Evolutionary conservation across 2,888 invertebrate genomes (phyloP).

Genomic region (Polydrusus pterygomalis): DNA sequence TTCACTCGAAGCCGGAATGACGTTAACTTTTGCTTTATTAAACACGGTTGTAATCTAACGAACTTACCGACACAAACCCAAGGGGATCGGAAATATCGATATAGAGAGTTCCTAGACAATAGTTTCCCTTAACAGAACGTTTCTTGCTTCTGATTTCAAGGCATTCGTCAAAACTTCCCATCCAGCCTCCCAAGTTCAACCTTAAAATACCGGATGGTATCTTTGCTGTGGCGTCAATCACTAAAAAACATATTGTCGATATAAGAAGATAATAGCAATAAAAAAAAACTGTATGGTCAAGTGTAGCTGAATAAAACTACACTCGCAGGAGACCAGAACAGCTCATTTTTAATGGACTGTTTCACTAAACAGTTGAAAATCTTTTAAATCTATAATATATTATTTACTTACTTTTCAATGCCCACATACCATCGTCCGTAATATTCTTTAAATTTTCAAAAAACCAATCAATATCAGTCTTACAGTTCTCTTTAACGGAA

Average conservation of each 20-base stretch:
- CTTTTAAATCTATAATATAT: too few relatives aligned
- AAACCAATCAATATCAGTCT: conserved; percentile 34
- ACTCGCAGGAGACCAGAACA: too few relatives aligned
- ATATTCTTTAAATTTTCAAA: conserved; percentile 43
- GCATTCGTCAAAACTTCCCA: conserved; percentile 61
- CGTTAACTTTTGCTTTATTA: too few relatives aligned
- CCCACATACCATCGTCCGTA: conserved; percentile 53
- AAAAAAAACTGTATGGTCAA: too few relatives aligned
- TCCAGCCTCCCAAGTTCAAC: conserved; percentile 55
- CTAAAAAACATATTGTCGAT: conserved; percentile 47
- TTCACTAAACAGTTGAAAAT: too few relatives aligned
- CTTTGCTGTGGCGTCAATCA: conserved; percentile 61
- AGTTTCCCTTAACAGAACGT: conserved; percentile 56
- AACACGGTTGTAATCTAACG: not conserved
- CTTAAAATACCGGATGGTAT: conserved; percentile 58
- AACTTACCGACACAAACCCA: conserved; percentile 25
- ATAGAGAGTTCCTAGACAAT: conserved; percentile 57
- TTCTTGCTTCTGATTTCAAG: conserved; percentile 51
- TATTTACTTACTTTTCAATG: conserved; percentile 51
- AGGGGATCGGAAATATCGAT: conserved; percentile 26
- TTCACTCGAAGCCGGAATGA: too few relatives aligned
- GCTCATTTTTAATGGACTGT: too few relatives aligned
- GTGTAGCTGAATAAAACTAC: too few relatives aligned
- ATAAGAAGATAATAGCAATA: too few relatives aligned
- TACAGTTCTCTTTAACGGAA: conserved; percentile 40